Evolutionary conservation across 2,113 vertebrate species (phyloP).

Genomic region (Scatophagus argus): DNA sequence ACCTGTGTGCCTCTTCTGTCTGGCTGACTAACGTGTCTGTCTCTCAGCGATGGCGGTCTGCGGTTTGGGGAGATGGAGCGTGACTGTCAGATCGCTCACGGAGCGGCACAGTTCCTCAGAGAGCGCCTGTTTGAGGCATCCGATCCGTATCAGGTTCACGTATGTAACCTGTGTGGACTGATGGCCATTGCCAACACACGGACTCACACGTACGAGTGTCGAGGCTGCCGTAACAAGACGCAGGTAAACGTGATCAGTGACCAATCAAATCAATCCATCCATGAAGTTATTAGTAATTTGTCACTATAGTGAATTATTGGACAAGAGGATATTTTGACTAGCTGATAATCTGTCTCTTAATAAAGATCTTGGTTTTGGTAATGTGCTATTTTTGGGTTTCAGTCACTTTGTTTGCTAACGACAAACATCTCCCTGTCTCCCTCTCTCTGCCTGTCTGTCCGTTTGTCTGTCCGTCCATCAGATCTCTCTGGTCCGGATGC

Average conservation of each 20-base stretch:
- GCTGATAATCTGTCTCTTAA: too few species aligned
- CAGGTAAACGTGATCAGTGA: slow-evolving; percentile 83
- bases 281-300: too few species aligned
- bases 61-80: slow-evolving; percentile 99
- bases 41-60: slow-evolving; percentile 92
- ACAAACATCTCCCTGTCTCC: too few species aligned
- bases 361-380: not conserved
- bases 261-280: not conserved
- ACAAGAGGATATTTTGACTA: too few species aligned
- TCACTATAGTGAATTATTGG: too few species aligned
- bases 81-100: slow-evolving; percentile 98
- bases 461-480: slow-evolving; percentile 62
- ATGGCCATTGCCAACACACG: slow-evolving; percentile 99
- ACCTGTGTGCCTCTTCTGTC: not conserved
- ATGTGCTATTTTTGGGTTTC: not conserved
- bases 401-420: too few species aligned
- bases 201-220: slow-evolving; percentile 97
- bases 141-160: slow-evolving; percentile 97
- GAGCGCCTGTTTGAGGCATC: slow-evolving; percentile 97
- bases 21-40: not conserved
- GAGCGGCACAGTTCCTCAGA: slow-evolving; percentile 95
- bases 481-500: slow-evolving; percentile 98
- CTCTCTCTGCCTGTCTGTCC: too few species aligned
- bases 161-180: slow-evolving; percentile 97
- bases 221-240: slow-evolving; percentile 98